phyloP scores from a whole-genome alignment of 2,113 vertebrate species.

The Chaetodon auriga region DNA sequence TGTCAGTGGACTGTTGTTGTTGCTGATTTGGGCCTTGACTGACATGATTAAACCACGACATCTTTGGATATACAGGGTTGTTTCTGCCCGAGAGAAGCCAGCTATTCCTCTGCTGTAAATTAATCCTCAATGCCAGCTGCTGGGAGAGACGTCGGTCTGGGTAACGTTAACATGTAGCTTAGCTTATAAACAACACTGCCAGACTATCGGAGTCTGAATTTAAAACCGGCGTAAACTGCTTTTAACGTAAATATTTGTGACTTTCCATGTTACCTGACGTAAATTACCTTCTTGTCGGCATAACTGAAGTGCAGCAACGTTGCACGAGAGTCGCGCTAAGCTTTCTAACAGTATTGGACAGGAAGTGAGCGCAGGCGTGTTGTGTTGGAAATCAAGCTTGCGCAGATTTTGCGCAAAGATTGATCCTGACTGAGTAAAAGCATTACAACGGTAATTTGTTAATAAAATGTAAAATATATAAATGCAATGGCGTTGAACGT shows the following conservation, averaged over 20 bases:
- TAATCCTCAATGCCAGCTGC: background rate
- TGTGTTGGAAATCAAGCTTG: constrained; percentile 39
- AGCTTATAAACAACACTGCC: background rate
- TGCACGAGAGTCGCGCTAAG: background rate
- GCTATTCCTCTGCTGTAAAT: background rate
- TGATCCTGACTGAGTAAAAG: background rate
- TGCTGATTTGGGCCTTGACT: constrained; percentile 50
- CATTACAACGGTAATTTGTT: rapidly evolving
- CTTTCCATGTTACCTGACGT: background rate
- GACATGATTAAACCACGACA: constrained; percentile 81
- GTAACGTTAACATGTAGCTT: constrained; percentile 43
- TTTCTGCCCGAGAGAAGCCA: background rate
- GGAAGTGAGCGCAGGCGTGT: constrained; percentile 31
- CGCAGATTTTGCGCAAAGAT: constrained; percentile 57
- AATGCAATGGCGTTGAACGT: rapidly evolving
- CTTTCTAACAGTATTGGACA: constrained; percentile 26
- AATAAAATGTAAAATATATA: background rate
- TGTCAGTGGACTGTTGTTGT: constrained; percentile 38
- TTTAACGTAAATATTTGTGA: background rate
- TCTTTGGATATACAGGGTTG: constrained; percentile 47
- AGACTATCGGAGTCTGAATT: background rate
- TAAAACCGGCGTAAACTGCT: background rate
- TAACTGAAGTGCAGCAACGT: background rate
- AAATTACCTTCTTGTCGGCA: constrained; percentile 13
- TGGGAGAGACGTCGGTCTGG: constrained; percentile 1